phyloP scores from a whole-genome alignment of 2,113 vertebrate genomes.

The Astatotilapia flaviijosephi region DNA sequence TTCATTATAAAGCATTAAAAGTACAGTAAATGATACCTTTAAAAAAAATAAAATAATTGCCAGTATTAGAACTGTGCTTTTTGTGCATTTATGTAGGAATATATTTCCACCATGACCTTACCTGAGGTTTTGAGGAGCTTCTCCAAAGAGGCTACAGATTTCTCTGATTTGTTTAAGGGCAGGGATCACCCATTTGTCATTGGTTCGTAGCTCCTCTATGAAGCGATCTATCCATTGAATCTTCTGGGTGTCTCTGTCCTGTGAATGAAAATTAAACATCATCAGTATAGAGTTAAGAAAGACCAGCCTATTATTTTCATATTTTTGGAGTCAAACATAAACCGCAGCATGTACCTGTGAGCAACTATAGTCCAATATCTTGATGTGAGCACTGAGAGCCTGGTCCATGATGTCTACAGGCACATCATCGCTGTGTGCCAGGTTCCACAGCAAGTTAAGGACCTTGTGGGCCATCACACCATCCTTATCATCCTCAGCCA shows the following conservation, averaged over 20 bases:
- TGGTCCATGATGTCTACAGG: slow-evolving; percentile 99
- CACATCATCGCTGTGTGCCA: slow-evolving; percentile 98
- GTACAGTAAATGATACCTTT: not conserved
- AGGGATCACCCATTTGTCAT: slow-evolving; percentile 99
- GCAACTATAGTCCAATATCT: slow-evolving; percentile 99
- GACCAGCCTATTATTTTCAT: not conserved
- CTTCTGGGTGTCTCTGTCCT: slow-evolving; percentile 98
- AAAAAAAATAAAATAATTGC: not conserved
- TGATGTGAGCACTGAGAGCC: slow-evolving; percentile 98
- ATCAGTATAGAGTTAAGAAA: not conserved
- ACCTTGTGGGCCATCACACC: slow-evolving; percentile 99
- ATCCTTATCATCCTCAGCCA: slow-evolving; percentile 98
- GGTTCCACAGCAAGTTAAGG: slow-evolving; percentile 95
- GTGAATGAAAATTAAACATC: slow-evolving; percentile 18
- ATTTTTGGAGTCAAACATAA: not conserved
- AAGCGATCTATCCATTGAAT: slow-evolving; percentile 99
- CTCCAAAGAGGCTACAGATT: slow-evolving; percentile 99
- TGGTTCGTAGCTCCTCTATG: slow-evolving; percentile 98
- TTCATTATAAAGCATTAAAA: not conserved
- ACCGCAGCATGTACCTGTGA: slow-evolving; percentile 81
- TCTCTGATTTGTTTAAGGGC: slow-evolving; percentile 98
- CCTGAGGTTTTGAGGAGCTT: slow-evolving; percentile 98
- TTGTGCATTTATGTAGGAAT: not conserved
- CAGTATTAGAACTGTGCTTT: not conserved
- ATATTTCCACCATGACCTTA: slow-evolving; percentile 49